These are phyloP conservation scores for Aurelia sp. DNA, from an alignment of 30 jellyfish, hydroid and myxozoan genomes.

Conservation along the genomic window DNA sequence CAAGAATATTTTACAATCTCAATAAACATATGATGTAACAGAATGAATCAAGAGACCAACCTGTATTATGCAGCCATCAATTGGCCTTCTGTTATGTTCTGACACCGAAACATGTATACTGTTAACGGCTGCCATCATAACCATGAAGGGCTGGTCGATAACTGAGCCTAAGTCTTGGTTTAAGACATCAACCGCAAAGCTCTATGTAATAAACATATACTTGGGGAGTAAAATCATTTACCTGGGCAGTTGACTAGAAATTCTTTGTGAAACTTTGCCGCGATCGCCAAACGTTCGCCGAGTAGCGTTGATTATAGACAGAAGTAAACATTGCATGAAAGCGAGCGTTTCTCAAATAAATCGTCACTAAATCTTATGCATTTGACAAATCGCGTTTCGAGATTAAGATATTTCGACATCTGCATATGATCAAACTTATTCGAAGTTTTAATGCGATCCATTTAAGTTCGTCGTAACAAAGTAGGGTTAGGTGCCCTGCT, in stretches of 20 bases:
- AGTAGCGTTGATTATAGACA: no score
- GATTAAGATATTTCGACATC: constrained; percentile 64
- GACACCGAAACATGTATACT: no score
- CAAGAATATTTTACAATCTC: no score
- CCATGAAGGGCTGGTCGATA: no score
- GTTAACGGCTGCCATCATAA: no score
- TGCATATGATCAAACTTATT: constrained; percentile 62
- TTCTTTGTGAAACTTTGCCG: constrained; percentile 15
- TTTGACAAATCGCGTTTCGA: constrained; percentile 63
- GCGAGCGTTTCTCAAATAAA: constrained; percentile 38
- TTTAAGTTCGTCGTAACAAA: constrained; percentile 66
- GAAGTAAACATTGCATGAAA: constrained; percentile 30
- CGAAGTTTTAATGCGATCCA: constrained; percentile 69
- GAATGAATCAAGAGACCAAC: no score
- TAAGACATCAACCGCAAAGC: no score
- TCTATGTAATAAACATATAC: background rate
- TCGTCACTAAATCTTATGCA: constrained; percentile 12
- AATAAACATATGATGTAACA: no score
- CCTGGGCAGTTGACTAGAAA: constrained; percentile 13
- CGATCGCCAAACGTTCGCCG: constrained; percentile 5
- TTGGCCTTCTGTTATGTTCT: no score
- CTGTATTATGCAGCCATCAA: no score
- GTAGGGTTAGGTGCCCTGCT: constrained; percentile 72
- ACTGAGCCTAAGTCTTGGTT: no score
- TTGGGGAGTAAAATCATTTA: background rate